phyloP scores from a whole-genome alignment of 2,888 invertebrate genomes.

The Agonopterix subpropinquella region DNA sequence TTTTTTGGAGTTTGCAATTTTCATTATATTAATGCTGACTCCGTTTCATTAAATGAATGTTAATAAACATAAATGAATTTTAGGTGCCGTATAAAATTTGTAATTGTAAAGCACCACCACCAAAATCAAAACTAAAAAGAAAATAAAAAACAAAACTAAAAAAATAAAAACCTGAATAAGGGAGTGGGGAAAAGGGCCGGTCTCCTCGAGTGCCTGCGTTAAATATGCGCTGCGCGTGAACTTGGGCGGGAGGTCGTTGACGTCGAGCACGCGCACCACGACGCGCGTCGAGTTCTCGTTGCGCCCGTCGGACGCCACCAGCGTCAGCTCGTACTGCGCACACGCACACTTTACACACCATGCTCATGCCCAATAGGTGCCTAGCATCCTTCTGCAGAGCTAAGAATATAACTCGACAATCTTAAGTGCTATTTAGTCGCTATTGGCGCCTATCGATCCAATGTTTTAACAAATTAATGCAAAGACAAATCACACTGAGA shows the following conservation, averaged over 20 bases:
- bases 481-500: too few species aligned
- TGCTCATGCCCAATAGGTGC: slow-evolving; percentile 46
- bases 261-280: slow-evolving; percentile 87
- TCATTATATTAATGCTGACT: too few species aligned
- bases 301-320: slow-evolving; percentile 92
- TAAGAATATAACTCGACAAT: too few species aligned
- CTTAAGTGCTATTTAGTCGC: too few species aligned
- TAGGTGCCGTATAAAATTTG: too few species aligned
- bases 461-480: too few species aligned
- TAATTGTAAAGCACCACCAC: neutral
- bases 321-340: slow-evolving; percentile 88
- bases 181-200: slow-evolving; percentile 81
- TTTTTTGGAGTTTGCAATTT: too few species aligned
- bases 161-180: slow-evolving; percentile 82
- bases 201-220: slow-evolving; percentile 85
- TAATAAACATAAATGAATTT: too few species aligned
- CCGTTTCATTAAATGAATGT: too few species aligned
- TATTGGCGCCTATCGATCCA: too few species aligned
- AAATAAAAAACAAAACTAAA: slow-evolving; percentile 27
- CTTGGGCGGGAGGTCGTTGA: slow-evolving; percentile 92
- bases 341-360: slow-evolving; percentile 60
- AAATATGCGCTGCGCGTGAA: slow-evolving; percentile 84
- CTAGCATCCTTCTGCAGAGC: neutral
- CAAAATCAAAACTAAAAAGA: slow-evolving; percentile 3
- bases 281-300: slow-evolving; percentile 92